Conservation (phyloP, 2,797 vertebrate species). For the Hippopotamyrus pictus region DNA sequence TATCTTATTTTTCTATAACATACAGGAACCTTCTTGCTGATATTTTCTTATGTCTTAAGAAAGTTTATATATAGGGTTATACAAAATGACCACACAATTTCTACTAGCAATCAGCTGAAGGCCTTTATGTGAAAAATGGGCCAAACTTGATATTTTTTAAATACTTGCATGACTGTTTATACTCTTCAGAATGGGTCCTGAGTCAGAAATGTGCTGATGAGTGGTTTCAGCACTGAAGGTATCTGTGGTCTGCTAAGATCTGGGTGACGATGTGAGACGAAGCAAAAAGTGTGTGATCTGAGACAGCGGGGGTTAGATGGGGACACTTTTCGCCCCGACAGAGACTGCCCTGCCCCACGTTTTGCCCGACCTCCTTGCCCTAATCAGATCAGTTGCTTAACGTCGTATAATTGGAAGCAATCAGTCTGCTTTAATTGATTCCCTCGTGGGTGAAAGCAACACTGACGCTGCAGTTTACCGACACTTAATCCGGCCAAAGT, state of each 20-base stretch:
- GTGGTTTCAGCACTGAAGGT: neutral
- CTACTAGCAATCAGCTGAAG: neutral
- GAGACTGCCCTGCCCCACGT: neutral
- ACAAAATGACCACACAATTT: neutral
- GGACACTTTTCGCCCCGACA: neutral
- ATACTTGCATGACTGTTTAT: neutral
- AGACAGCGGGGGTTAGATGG: neutral
- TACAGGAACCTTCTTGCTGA: neutral
- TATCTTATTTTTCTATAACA: neutral
- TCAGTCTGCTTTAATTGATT: constrained; percentile 45
- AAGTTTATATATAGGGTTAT: neutral
- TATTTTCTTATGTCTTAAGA: neutral
- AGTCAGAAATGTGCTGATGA: neutral
- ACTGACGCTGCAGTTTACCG: constrained; percentile 43
- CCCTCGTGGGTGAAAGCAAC: constrained; percentile 29
- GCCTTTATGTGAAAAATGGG: neutral
- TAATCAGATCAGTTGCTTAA: constrained; percentile 39
- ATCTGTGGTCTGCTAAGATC: neutral
- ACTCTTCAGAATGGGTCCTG: neutral
- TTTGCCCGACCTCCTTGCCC: constrained; percentile 14
- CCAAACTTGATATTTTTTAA: neutral
- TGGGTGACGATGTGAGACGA: neutral
- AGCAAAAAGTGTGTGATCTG: neutral
- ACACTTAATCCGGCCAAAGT: constrained; percentile 26
- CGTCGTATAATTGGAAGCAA: constrained; percentile 42